These are phyloP conservation scores for Agelas oroides DNA, from an alignment of 37 sponge, comb jelly and placozoan species.

Conservation along the genomic window DNA sequence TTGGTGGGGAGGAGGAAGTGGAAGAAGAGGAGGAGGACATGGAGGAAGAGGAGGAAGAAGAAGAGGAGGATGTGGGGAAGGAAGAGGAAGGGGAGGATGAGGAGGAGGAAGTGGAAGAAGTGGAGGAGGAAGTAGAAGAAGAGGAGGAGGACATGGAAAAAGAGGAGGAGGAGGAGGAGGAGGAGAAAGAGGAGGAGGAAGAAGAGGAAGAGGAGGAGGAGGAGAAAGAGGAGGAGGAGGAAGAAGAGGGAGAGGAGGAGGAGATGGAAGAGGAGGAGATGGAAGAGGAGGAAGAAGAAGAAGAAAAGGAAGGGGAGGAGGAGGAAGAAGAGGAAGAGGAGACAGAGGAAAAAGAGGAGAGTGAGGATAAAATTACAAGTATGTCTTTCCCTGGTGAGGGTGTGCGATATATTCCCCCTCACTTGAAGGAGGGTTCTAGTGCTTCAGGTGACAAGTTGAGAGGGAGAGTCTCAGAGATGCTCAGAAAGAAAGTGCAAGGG, in stretches of 20 bases:
- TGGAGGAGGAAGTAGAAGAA: neutral
- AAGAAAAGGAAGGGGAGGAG: neutral
- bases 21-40: neutral
- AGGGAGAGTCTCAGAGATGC: conserved; percentile 2
- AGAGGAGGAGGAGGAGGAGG: neutral
- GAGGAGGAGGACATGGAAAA: neutral
- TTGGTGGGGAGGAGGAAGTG: neutral
- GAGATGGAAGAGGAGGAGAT: neutral
- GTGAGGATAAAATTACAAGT: neutral
- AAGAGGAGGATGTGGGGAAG: neutral
- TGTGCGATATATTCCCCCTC: conserved; percentile 61
- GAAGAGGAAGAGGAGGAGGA: neutral
- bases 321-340: neutral
- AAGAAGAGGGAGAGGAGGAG: neutral
- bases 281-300: conserved; percentile 16
- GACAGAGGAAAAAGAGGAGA: conserved; percentile 2
- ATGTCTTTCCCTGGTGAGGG: neutral
- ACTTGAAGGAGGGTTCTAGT: neutral
- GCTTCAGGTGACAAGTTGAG: neutral
- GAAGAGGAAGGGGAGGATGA: conserved; percentile 7
- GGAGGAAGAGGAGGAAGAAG: conserved; percentile 3
- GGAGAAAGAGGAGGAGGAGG: conserved; percentile 19
- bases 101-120: conserved; percentile 6
- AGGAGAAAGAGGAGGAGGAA: conserved; percentile 11
- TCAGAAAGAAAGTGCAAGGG: conserved; percentile 68